These are phyloP conservation scores for Mastacembelus armatus DNA, from an alignment of 2,797 vertebrate genomes.

Conservation along the genomic window DNA sequence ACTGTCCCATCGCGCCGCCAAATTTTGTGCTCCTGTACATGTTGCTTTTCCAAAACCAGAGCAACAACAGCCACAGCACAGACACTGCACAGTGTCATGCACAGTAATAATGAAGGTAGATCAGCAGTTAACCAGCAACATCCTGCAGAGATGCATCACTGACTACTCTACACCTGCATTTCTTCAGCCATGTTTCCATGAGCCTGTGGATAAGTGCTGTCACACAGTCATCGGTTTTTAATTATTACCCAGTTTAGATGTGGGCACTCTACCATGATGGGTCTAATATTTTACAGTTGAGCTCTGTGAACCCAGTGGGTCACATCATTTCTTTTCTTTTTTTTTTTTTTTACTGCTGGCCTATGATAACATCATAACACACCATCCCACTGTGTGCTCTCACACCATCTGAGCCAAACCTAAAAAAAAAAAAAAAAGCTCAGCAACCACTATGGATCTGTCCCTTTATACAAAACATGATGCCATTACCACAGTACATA, in stretches of 20 bases:
- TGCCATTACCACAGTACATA: conserved; percentile 38
- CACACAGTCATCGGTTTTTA: background rate
- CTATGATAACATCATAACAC: background rate
- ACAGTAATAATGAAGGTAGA: background rate
- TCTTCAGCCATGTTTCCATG: background rate
- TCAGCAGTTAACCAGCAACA: conserved; percentile 2
- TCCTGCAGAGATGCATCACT: conserved; percentile 10
- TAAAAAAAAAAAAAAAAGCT: background rate
- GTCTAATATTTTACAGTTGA: background rate
- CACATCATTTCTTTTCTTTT: conserved; percentile 3
- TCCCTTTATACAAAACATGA: conserved; percentile 27
- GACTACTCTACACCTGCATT: background rate
- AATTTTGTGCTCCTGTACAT: conserved; percentile 41
- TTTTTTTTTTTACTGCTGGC: conserved; percentile 4
- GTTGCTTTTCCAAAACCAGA: conserved; percentile 35
- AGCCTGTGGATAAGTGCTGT: background rate
- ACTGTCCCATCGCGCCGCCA: conserved; percentile 32
- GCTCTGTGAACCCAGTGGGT: background rate
- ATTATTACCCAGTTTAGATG: background rate
- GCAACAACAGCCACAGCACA: background rate
- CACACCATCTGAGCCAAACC: background rate
- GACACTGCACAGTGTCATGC: background rate
- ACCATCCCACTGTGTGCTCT: background rate
- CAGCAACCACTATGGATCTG: background rate
- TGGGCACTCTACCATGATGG: background rate